Base-by-base conservation (phyloP, 2,113 vertebrate genomes). In the Bagarius yarrelli region DNA sequence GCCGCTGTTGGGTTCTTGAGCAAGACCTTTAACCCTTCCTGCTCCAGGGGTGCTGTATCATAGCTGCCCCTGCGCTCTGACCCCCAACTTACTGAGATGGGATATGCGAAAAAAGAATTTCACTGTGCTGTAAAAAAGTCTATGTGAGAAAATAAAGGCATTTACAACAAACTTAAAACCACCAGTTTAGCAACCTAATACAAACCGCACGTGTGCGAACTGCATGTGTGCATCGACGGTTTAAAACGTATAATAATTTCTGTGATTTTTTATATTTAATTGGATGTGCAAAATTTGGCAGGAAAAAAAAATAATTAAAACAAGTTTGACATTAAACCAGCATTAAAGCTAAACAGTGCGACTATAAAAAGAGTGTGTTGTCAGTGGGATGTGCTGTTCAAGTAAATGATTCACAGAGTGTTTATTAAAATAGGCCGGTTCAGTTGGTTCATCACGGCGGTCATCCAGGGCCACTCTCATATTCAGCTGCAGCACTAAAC, bases 341-440 rank as follows among this genome's bases (percentile, higher is more conserved):
- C n/a, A 15, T 15, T 14, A 27, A 27, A 27, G 32, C 19, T 34
- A 75, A 57, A 57, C 21, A 11, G 21, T 16, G 25, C 50, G 52
- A 52, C 9, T 50, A n/a, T 4, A 50, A 52, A 25, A 9, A 52
- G 3, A 52, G 13, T 8, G 50, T 44, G 73, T 59, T 36, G 57
- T 75, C 6, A 40, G 30, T 18, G 13, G 5, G 0, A 5, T 75
- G 34, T 75, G 21, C n/a, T n/a, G 61, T 30, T n/a, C n/a, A n/a
- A 32, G 80, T 59, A 52, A 81, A 76, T 81, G 36, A 67, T 69
- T 67, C 1, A 76, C 80, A 57, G 61, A 19, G 16, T 25, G 61
- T 59, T 67, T 59, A 69, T 81, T 66, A 67, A 67, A 76, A 56
- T n/a, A 67, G 30, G 21, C 36, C 21, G 72, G 60, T 53, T 81